phyloP scores from a whole-genome alignment of 2,797 vertebrate genomes.

The Trachops cirrhosus region DNA sequence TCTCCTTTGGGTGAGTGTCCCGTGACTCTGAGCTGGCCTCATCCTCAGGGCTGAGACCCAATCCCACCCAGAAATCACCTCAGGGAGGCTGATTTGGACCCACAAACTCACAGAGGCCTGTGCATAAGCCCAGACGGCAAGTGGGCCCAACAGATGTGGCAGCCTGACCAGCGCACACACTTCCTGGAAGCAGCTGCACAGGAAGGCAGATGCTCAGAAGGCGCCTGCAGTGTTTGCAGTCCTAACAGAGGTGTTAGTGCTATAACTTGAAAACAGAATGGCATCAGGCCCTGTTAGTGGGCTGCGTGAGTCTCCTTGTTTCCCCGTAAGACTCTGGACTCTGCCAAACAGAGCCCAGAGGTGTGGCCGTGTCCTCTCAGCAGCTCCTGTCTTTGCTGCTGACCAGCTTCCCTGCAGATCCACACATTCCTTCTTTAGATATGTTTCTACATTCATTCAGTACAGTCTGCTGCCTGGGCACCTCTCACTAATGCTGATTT shows the following conservation, averaged over 20 bases:
- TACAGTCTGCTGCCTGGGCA: neutral
- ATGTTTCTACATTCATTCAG: neutral
- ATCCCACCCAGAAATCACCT: neutral
- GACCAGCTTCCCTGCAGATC: neutral
- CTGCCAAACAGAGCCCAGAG: neutral
- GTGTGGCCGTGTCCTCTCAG: neutral
- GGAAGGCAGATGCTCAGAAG: neutral
- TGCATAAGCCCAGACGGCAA: neutral
- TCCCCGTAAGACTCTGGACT: neutral
- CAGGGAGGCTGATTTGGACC: neutral
- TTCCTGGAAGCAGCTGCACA: neutral
- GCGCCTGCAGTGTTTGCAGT: neutral
- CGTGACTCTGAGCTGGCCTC: neutral
- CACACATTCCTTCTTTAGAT: neutral
- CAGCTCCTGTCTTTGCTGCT: neutral
- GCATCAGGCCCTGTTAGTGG: neutral
- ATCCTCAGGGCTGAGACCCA: neutral
- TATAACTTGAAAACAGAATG: neutral
- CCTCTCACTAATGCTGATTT: neutral
- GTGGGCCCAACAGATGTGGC: neutral
- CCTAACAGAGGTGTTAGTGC: neutral
- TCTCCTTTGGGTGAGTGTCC: neutral
- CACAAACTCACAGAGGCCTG: neutral
- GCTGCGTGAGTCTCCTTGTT: neutral
- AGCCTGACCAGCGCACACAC: neutral